Base-by-base conservation (phyloP, 2,113 vertebrate species). In the Salvelinus alpinus region DNA sequence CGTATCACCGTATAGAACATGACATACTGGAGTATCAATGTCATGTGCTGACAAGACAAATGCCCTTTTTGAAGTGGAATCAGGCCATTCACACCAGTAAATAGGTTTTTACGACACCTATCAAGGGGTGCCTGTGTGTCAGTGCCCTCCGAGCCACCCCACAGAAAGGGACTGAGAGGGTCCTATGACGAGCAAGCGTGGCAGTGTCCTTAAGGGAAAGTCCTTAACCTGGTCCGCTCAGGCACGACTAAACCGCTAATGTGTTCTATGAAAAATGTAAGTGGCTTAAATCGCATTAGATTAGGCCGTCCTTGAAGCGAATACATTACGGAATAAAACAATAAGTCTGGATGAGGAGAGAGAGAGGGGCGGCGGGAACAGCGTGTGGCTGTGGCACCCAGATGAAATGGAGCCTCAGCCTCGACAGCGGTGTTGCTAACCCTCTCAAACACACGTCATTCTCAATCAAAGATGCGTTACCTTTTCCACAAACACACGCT, bases 311-410 rank as follows among this genome's bases (percentile, higher is more conserved):
- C 75, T 80, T 88, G 84, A 87, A 88, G 89, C 84, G 86, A 84
- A 85, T 91, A 91, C 91, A 86, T 89, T 89, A 90, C 88, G 89
- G 89, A 92, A 86, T 92, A 82, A 91, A 91, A 93, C 91, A 91
- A 90, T 90, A 86, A 82, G 83, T 85, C 86, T 84, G 80, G 62
- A 80, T 80, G 85, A 80, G 86, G 87, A 81, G 78, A 62, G 47
- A 22, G 73, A 59, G 59, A 18, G 62, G 3, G 74, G 80, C 24
- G 5, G 48, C 31, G 11, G 78, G 78, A 80, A 34, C 74, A 38
- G 72, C 75, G 59, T 34, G 72, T 68, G 12, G 14, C 12, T 54
- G 48, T 29, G 76, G 79, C 80, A 71, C 25, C 67, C 51, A 54
- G 73, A 77, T 81, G 81, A 82, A 67, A 75, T 59, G 29, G 44